Conservation (phyloP, 2,113 vertebrate species). For the Nannobrachium achirus region DNA sequence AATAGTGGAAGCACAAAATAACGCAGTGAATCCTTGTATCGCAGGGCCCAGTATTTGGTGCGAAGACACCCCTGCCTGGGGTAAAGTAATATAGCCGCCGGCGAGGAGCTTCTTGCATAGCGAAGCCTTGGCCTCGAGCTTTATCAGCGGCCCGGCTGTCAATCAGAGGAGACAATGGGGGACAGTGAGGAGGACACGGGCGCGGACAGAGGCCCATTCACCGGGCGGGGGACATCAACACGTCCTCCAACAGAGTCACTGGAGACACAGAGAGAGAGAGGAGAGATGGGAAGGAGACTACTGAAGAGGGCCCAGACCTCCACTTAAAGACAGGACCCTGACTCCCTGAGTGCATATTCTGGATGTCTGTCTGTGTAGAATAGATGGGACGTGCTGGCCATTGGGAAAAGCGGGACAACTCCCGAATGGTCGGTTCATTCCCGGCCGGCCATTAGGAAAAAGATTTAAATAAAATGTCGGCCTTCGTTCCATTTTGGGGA, state of each 20-base stretch:
- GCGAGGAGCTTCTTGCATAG: not conserved
- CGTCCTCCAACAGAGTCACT: not conserved
- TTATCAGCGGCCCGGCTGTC: slow-evolving; percentile 45
- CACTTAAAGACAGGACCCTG: slow-evolving; percentile 26
- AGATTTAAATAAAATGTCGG: too few species aligned
- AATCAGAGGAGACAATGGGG: slow-evolving; percentile 59
- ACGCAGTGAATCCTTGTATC: too few species aligned
- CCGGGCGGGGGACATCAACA: slow-evolving; percentile 7
- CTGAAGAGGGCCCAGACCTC: slow-evolving; percentile 29
- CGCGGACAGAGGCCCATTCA: slow-evolving; percentile 72
- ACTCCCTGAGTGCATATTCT: slow-evolving; percentile 28
- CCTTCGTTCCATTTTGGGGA: too few species aligned
- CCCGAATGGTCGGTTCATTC: too few species aligned
- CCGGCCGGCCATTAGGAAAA: too few species aligned
- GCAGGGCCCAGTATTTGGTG: too few species aligned
- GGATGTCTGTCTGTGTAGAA: slow-evolving; percentile 4
- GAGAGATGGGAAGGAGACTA: not conserved
- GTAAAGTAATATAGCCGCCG: slow-evolving; percentile 12
- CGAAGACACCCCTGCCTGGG: too few species aligned
- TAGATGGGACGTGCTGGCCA: too few species aligned
- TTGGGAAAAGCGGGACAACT: too few species aligned
- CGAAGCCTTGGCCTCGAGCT: not conserved
- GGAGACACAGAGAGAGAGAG: not conserved
- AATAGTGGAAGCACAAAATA: too few species aligned
- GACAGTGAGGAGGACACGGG: slow-evolving; percentile 66